A percentile compares a stretch with the other conserved stretches of the same genome.
phyloP scores from a whole-genome alignment of 2,888 invertebrate species.

The Panorpa germanica region DNA sequence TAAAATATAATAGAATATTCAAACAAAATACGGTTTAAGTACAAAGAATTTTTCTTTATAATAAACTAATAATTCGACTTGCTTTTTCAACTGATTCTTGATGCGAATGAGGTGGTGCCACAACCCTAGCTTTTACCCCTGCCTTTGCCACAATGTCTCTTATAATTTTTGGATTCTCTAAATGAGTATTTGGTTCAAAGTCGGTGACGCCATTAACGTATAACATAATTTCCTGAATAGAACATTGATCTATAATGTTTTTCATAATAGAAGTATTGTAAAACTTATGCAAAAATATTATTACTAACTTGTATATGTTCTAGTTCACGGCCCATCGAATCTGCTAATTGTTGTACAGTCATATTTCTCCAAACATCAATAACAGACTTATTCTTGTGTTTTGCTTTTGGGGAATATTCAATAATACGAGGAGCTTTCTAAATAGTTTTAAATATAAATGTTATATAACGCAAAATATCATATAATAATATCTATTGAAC shows the following conservation, averaged over 20 bases:
- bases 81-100: conserved; percentile 22
- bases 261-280: conserved; percentile 25
- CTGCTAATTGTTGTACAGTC: conserved; percentile 56
- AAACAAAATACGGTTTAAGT: background rate
- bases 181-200: conserved; percentile 32
- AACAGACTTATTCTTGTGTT: conserved; percentile 26
- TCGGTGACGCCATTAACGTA: conserved; percentile 38
- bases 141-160: conserved; percentile 47
- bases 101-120: conserved; percentile 29
- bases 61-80: too few relatives aligned
- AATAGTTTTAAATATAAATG: background rate
- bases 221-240: conserved; percentile 47
- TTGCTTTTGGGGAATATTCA: conserved; percentile 37
- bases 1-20: too few relatives aligned
- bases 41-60: background rate
- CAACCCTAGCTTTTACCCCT: conserved; percentile 39
- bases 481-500: background rate
- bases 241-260: too few relatives aligned
- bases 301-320: conserved; percentile 6
- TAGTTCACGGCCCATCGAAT: conserved; percentile 37
- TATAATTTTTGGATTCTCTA: conserved; percentile 44
- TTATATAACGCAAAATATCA: background rate
- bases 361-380: conserved; percentile 65
- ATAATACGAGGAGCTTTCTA: conserved; percentile 33
- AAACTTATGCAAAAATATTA: conserved; percentile 10